These are phyloP conservation scores for Hephaestus fuliginosus DNA, from an alignment of 2,797 vertebrate genomes.

Conservation along the genomic window DNA sequence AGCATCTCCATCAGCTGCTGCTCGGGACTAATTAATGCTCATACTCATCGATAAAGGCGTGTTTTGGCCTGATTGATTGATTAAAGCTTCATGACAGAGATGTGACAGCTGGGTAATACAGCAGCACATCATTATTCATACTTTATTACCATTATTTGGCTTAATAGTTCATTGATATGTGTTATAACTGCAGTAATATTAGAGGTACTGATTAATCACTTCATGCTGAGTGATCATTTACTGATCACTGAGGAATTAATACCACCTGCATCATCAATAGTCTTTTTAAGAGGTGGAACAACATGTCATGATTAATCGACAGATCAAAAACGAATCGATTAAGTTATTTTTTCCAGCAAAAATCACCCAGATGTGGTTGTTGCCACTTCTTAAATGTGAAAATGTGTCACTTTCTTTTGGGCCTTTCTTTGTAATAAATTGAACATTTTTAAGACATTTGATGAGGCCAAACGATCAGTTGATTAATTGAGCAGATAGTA, in stretches of 20 bases:
- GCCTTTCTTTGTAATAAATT: too few relatives aligned
- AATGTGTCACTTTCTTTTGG: too few relatives aligned
- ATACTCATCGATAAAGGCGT: constrained; percentile 11
- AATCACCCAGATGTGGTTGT: too few relatives aligned
- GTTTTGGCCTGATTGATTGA: not conserved
- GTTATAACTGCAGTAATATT: not conserved
- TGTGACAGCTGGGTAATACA: not conserved
- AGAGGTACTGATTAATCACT: not conserved
- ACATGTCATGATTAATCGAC: too few relatives aligned
- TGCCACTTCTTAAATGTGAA: too few relatives aligned
- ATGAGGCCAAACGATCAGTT: too few relatives aligned
- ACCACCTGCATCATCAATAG: not conserved
- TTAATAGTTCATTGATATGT: not conserved
- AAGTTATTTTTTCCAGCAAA: too few relatives aligned
- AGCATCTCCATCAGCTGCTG: constrained; percentile 7
- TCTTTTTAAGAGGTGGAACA: not conserved
- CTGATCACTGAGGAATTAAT: not conserved
- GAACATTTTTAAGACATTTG: too few relatives aligned
- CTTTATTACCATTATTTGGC: too few relatives aligned
- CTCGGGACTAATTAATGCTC: constrained; percentile 18
- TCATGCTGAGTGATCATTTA: not conserved
- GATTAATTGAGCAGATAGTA: too few relatives aligned
- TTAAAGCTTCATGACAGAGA: not conserved
- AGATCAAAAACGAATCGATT: too few relatives aligned
- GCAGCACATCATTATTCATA: not conserved